Base-by-base conservation (phyloP, 2,888 invertebrate species). In the Drepana falcataria region DNA sequence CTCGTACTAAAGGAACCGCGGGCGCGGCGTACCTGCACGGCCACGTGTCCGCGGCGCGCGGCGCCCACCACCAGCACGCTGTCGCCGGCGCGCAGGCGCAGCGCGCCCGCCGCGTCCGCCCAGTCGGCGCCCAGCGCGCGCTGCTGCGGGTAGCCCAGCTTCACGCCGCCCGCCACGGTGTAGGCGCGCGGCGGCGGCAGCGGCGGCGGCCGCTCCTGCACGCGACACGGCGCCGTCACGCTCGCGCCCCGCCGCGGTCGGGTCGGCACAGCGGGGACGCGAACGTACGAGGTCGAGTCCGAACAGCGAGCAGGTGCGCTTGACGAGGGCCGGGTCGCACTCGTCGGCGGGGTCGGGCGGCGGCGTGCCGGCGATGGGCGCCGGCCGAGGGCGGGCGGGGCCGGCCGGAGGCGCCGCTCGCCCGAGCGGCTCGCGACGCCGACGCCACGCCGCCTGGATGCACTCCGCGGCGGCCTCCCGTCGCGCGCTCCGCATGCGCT, bases 111-210 rank as follows among this genome's bases (percentile, higher is more conserved):
- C 60, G 81, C 88, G 62, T 91, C 92, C 66, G 95, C 95, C 91
- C 95, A 98, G 68, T 95, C 95, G 93, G 96, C 95, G 87, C 96
- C 96, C 96, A 98, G 97, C 57, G 96, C 92, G 77, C 98, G 94
- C 67, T 95, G 96, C 90, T 98, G 98, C 61, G 98, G 98, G 91
- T 98, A 98, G 69, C 96, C 95, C 65, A 97, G 91, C 90, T 97
- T 97, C 57, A 96, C 96, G 82, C 97, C 97, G 69, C 97, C 97
- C 37, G 95, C 93, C 57, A 98, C 96, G 4, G 97, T 97, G 88
- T 98, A 98, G 2, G 96, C 94, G 68, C 98, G 93, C 72, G 96
- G 95, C 41, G 97, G 96, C 51, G 98, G 98, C 63, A 98, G 94
- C 40, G 98, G 97, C 44, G 98, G 98, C 44, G 98, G 97, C 60